phyloP scores from a whole-genome alignment of 2,113 vertebrate species.

The Atherinomorus stipes region DNA sequence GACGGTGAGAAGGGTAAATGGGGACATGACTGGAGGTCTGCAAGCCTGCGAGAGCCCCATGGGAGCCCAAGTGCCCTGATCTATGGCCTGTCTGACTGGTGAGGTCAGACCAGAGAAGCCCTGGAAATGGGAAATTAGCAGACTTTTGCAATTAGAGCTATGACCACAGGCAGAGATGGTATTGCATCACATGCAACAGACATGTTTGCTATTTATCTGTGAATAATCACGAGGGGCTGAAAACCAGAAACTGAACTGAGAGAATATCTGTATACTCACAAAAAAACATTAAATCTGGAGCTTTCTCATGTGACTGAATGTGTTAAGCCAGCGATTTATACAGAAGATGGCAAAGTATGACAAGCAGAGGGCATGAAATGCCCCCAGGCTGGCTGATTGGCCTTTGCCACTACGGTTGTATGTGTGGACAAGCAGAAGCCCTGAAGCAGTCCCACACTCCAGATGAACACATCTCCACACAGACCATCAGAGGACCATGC shows the following conservation, averaged over 20 bases:
- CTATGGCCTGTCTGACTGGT: constrained; percentile 80
- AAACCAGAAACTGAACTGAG: constrained; percentile 2
- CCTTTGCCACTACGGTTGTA: constrained; percentile 79
- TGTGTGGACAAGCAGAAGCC: constrained; percentile 67
- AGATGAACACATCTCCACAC: constrained; percentile 84
- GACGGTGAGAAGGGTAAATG: constrained; percentile 87
- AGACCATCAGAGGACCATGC: constrained; percentile 69
- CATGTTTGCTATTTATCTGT: constrained; percentile 34
- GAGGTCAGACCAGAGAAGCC: constrained; percentile 87
- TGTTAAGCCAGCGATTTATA: constrained; percentile 51
- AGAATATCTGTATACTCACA: constrained; percentile 2
- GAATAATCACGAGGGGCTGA: constrained; percentile 6
- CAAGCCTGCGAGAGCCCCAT: constrained; percentile 83
- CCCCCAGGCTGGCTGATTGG: constrained; percentile 85
- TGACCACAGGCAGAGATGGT: constrained; percentile 70
- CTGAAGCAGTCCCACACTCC: constrained; percentile 63
- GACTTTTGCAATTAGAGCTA: constrained; percentile 88
- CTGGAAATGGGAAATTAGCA: constrained; percentile 92
- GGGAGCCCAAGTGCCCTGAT: constrained; percentile 82
- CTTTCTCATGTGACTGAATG: constrained; percentile 20
- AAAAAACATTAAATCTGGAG: constrained; percentile 31
- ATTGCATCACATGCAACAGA: constrained; percentile 43
- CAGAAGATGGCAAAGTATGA: constrained; percentile 65
- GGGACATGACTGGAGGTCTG: constrained; percentile 83
- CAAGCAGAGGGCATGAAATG: constrained; percentile 76